Evolutionary conservation across 2,888 invertebrate species (phyloP), one percentile per base, ranked within the genome.

Genomic region (Rhogogaster chlorosoma): DNA sequence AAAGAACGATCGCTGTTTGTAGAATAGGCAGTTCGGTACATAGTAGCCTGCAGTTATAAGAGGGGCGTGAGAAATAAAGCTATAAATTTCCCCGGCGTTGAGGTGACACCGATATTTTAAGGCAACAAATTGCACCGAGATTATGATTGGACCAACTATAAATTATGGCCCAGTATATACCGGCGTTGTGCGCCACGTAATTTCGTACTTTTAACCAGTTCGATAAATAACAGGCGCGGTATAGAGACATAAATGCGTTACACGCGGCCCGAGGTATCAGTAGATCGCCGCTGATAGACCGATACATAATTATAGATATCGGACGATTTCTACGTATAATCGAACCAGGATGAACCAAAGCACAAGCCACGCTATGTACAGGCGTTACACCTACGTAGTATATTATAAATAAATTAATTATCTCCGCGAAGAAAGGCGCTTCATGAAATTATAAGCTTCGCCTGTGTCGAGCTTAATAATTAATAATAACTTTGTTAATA

Each of bases 41-140:
- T 42, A 38, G 1, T 42, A n/a, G 18, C 22, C 10, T 22, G 49
- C n/a, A 53, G 53, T 29, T 26, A 42, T 38, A 42, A 73, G 42
- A 73, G 42, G n/a, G 26, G n/a, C 15, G 71, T 36, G 71, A 32
- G 22, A 38, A 77, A 53, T 26, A 49, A 49, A 10, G 32, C 45
- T n/a, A 77, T 77, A 77, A 77, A 77, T 77, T 53, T 53, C n/a
- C 29, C 29, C 15, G 32, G 26, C 77, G 77, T 49, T 53, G 77
- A 77, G 29, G 77, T 49, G 77, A 77, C 77, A 49, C 77, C 77
- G 53, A 77, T 77, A 77, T 77, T 53, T 77, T 53, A 53, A 77
- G 77, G 77, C 53, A 29, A 77, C 75, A 77, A 77, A 77, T 77
- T 49, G 77, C 53, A 77, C 6, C 77, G 49, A 53, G 49, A 77